These are phyloP conservation scores for Brachyalestes nurse DNA, from an alignment of 2,797 vertebrate species.

Conservation along the genomic window DNA sequence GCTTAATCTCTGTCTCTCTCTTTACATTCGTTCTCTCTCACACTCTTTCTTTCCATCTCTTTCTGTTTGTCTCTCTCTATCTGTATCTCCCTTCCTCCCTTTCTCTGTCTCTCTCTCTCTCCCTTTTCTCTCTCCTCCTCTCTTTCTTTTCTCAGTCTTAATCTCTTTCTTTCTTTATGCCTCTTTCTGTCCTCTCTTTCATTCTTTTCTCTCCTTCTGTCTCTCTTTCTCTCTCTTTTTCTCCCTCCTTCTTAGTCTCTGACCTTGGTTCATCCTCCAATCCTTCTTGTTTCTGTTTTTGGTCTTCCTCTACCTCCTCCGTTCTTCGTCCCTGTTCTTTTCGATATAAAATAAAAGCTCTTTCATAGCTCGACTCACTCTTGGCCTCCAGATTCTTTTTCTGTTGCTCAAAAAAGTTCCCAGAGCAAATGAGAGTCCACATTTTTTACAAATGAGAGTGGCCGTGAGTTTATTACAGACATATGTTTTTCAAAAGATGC, in stretches of 20 bases:
- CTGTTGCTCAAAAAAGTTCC: not conserved
- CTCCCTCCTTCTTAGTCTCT: not conserved
- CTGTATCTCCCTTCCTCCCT: not conserved
- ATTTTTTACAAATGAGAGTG: too few species aligned
- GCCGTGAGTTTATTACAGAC: not conserved
- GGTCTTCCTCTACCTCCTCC: constrained; percentile 23
- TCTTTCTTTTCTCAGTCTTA: not conserved
- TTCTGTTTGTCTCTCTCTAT: not conserved
- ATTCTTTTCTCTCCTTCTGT: not conserved
- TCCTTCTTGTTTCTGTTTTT: not conserved
- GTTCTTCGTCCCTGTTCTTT: not conserved
- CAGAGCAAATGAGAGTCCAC: not conserved
- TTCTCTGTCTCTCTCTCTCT: not conserved
- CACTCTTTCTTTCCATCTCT: too few species aligned
- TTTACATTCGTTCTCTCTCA: too few species aligned
- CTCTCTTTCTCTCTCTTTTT: not conserved
- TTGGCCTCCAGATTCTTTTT: not conserved
- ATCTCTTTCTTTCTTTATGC: not conserved
- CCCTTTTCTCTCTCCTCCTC: not conserved
- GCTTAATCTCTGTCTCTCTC: not conserved
- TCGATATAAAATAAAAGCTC: not conserved
- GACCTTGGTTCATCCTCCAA: constrained; percentile 1
- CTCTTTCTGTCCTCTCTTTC: not conserved
- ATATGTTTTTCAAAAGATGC: not conserved
- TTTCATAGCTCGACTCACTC: not conserved